Evolutionary conservation across 1,140 invertebrate species (phyloP), one percentile per base, ranked within the genome.

Genomic region (Eciton burchellii): DNA sequence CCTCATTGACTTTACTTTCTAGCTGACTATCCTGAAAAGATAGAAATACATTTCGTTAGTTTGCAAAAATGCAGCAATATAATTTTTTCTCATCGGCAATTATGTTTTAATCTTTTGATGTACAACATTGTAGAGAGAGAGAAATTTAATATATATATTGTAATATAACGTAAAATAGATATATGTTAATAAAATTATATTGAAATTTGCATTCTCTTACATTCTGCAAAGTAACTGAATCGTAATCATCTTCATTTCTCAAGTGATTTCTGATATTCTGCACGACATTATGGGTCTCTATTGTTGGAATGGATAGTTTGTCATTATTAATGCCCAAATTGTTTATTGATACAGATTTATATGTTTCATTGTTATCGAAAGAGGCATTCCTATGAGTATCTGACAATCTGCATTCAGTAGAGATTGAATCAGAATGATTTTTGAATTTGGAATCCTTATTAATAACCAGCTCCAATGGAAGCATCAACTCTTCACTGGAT

Each of bases 401-500:
- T 43, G 35, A 29, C 0, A 56, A 29, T 66, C 47, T 45, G 19
- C n/a, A 26, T 21, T 83, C 16, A 12, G 1, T 14, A 19, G 65
- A 72, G 54, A 14, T 60, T 3, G 52, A 35, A 60, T 83, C 68
- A 0, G 35, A 43, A 63, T 59, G 12, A n/a, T 56, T 8, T 8
- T 71, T 88, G 6, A n/a, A 70, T 19, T 82, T 88, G 16, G 76
- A 77, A 82, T 71, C 54, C 59, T 91, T 91, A 54, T 91, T 85
- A 52, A 90, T 86, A 4, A 91, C 87, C 52, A 91, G 52, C 47
- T 92, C 86, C 21, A 91, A 70, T 5, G 91, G 90, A 47, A 86
- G 56, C 16, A 84, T 16, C 29, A 85, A 57, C 14, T 85, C 85
- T 59, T 89, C 82, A 9, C 19, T 60, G 11, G 29, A 12, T n/a